Evolutionary conservation across 2,797 vertebrate genomes (phyloP), one percentile per base, ranked within the genome.

Genomic region (Decapterus maruadsi): DNA sequence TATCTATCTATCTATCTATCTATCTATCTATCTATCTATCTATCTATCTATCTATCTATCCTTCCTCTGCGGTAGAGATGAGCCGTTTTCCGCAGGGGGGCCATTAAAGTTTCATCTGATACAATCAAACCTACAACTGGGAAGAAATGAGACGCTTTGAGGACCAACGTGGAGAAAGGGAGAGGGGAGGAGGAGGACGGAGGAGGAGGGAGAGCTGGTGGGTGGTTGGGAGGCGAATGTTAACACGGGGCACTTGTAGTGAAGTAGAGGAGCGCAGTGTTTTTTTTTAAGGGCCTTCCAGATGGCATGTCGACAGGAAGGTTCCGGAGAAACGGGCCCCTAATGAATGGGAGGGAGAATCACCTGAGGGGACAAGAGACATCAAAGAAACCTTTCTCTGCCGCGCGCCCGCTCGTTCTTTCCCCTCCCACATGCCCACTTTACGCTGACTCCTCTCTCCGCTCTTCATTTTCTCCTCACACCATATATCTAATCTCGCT

Each of bases 271-370:
- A 77, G 70, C 62, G 74, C 77, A 68, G 82, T 77, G 77, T 34
- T 53, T 57, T 77, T 82, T 81, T 93, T 89, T 82, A 90, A 90
- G 67, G 81, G 77, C 59, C 64, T 86, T 90, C 85, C 95, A 94
- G 92, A 92, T 95, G 93, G 90, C 82, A 60, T 45, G 48, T 84
- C 71, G 71, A 89, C 85, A 86, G 80, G 87, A 90, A 89, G 81
- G 87, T 87, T 94, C 84, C 64, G 60, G 87, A 81, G 82, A 87
- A 93, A 89, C 72, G 26, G 66, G 86, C 84, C 89, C 77, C 88
- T 95, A 95, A 95, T 95, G 89, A 94, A 90, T 87, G 89, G 92
- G 90, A 91, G 75, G 80, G 73, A 88, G 86, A 90, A 93, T 92
- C 90, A 95, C 94, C 94, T 94, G 92, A 93, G 93, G 94, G 89